Evolutionary conservation across 2,797 vertebrate species (phyloP).

Genomic region (Danio kyathit): DNA sequence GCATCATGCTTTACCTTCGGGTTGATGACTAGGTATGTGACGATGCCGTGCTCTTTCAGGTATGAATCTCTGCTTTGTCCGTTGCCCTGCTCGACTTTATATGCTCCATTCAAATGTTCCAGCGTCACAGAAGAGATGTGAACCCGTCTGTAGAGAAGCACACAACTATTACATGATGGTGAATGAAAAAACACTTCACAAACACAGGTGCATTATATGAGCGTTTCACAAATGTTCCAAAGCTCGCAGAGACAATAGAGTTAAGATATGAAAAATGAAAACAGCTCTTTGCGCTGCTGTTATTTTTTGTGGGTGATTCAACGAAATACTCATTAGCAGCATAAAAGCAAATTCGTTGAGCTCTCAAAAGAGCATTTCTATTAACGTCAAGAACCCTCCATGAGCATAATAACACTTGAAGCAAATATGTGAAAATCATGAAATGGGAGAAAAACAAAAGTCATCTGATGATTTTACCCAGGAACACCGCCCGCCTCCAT

Average conservation of each 20-base stretch:
- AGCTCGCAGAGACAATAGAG: slow-evolving; percentile 28
- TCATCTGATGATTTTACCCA: slow-evolving; percentile 80
- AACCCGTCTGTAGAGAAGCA: slow-evolving; percentile 84
- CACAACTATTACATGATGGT: slow-evolving; percentile 12
- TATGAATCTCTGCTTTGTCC: slow-evolving; percentile 93
- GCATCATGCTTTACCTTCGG: slow-evolving; percentile 88
- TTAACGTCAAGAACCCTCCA: slow-evolving; percentile 56
- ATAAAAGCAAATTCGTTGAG: slow-evolving; percentile 41
- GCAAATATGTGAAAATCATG: slow-evolving; percentile 45
- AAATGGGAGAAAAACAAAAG: slow-evolving; percentile 26
- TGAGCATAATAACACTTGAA: slow-evolving; percentile 44
- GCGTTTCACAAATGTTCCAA: slow-evolving; percentile 32
- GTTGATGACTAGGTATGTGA: slow-evolving; percentile 96
- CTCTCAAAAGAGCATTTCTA: slow-evolving; percentile 48
- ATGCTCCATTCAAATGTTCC: slow-evolving; percentile 93
- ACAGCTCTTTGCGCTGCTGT: slow-evolving; percentile 22
- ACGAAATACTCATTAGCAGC: slow-evolving; percentile 44
- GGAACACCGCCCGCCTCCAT: slow-evolving; percentile 98
- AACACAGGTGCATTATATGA: slow-evolving; percentile 42
- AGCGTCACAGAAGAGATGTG: slow-evolving; percentile 96
- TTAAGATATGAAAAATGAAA: slow-evolving; percentile 34
- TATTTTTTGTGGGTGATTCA: slow-evolving; percentile 17
- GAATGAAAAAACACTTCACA: slow-evolving; percentile 38
- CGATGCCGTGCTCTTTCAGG: slow-evolving; percentile 92
- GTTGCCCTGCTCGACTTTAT: slow-evolving; percentile 94